Evolutionary conservation across 2,113 vertebrate species (phyloP), one percentile per base, ranked within the genome.

Genomic region (Corythornis vintsioides): DNA sequence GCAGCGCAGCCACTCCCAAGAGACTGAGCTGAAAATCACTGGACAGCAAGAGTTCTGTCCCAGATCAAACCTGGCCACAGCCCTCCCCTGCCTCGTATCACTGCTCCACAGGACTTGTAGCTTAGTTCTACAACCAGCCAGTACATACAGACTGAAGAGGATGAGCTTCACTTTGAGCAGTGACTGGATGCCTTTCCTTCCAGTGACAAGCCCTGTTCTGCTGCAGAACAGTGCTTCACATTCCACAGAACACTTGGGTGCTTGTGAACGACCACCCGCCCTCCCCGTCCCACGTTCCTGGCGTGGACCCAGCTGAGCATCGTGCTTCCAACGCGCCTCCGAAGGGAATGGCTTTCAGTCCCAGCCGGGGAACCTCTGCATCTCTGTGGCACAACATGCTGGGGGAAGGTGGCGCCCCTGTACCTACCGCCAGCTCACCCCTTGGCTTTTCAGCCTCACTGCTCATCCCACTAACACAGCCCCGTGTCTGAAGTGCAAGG

Each of bases 61-160:
- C 19, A 56, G 29, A 28, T 19, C 29, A 19, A 19, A 56, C 28
- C 55, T 31, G 55, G 55, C 18, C 28, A 29, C 26, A 53, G 21
- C 33, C 56, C 1, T 31, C 0, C 5, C 18, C 22, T 18, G 10
- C 20, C 61, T 47, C 0, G 0, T 8, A 15, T 19, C 83, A 1
- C 75, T 69, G 86, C 61, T 71, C 55, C n/a, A 18, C 69, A 25
- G 76, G 43, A 48, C 35, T 1, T 10, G 33, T 50, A 45, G 35
- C 64, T 53, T 5, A 16, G 20, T 42, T 16, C 13, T 4, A 9
- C 38, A 9, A 11, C 21, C 38, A 31, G 65, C 17, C 29, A 35
- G 48, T 48, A 40, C 3, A 0, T 0, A 13, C 0, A 0, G 1
- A 0, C 73, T 9, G 47, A 40, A 26, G 61, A 61, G n/a, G 28